Percentiles rank a stretch among this genome's conserved stretches.
Conservation (phyloP, 2,797 vertebrate genomes). For the Cichlasoma orientale region DNA sequence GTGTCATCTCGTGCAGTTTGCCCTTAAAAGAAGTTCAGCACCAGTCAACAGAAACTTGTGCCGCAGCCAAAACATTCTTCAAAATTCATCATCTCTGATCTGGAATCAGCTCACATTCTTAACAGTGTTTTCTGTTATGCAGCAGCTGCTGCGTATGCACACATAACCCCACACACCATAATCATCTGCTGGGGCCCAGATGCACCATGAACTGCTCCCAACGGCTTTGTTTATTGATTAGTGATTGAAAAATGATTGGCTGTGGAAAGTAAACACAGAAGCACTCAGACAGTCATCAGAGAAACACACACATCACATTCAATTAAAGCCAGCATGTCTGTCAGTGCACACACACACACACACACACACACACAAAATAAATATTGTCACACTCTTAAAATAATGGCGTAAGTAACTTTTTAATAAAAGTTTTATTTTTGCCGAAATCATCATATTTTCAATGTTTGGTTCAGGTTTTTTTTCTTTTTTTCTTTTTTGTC, state of each 20-base stretch:
- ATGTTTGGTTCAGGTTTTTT: no score
- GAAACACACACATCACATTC: slow-evolving; percentile 44
- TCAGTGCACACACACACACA: slow-evolving; percentile 1
- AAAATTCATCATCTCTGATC: neutral
- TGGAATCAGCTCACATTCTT: neutral
- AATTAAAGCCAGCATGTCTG: slow-evolving; percentile 36
- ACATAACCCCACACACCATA: neutral
- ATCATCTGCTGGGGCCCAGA: neutral
- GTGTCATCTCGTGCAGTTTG: neutral
- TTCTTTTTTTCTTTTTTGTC: no score
- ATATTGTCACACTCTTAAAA: no score
- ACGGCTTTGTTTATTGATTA: slow-evolving; percentile 59
- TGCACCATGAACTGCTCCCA: slow-evolving; percentile 2
- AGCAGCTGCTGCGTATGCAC: neutral
- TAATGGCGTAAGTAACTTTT: no score
- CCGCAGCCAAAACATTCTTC: neutral
- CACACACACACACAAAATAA: neutral
- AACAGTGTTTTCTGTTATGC: neutral
- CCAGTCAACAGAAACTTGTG: neutral
- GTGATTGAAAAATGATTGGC: slow-evolving; percentile 53
- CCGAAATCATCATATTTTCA: no score
- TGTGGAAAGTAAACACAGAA: slow-evolving; percentile 53
- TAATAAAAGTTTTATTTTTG: no score
- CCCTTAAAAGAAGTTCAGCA: neutral
- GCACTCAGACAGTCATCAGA: slow-evolving; percentile 49